phyloP scores from a whole-genome alignment of 1,140 invertebrate species.

The Campoletis sonorensis region DNA sequence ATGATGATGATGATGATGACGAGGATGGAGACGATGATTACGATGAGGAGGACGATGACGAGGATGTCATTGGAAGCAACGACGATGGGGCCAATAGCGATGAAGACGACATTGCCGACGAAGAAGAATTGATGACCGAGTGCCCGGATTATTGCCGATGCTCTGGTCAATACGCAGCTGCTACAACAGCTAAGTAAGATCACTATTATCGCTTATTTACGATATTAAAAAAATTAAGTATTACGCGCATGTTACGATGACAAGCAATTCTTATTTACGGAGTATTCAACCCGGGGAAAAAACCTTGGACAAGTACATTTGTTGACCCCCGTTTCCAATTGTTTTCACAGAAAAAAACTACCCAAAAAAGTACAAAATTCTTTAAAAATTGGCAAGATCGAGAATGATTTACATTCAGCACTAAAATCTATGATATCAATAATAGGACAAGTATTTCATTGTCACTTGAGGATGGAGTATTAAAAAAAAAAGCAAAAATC shows the following conservation, averaged over 20 bases:
- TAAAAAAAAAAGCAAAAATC: too few relatives aligned
- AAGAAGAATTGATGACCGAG: conserved; percentile 64
- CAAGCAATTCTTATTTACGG: too few relatives aligned
- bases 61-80: conserved; percentile 63
- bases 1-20: conserved; percentile 58
- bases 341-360: too few relatives aligned
- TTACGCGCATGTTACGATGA: not conserved
- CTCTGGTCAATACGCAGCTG: conserved; percentile 71
- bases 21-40: conserved; percentile 61
- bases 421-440: too few relatives aligned
- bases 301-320: too few relatives aligned
- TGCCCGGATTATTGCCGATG: conserved; percentile 71
- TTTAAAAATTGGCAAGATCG: too few relatives aligned
- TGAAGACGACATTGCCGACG: conserved; percentile 62
- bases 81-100: conserved; percentile 64
- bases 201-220: conserved; percentile 56
- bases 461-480: too few relatives aligned
- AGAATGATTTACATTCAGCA: too few relatives aligned
- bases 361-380: too few relatives aligned
- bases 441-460: too few relatives aligned
- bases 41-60: conserved; percentile 63
- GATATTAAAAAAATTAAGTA: conserved; percentile 45
- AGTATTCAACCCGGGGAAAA: too few relatives aligned
- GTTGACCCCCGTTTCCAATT: too few relatives aligned
- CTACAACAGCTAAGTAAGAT: conserved; percentile 73